These are phyloP conservation scores for Gobionotothen gibberifrons DNA, from an alignment of 2,797 vertebrate species.

Conservation along the genomic window DNA sequence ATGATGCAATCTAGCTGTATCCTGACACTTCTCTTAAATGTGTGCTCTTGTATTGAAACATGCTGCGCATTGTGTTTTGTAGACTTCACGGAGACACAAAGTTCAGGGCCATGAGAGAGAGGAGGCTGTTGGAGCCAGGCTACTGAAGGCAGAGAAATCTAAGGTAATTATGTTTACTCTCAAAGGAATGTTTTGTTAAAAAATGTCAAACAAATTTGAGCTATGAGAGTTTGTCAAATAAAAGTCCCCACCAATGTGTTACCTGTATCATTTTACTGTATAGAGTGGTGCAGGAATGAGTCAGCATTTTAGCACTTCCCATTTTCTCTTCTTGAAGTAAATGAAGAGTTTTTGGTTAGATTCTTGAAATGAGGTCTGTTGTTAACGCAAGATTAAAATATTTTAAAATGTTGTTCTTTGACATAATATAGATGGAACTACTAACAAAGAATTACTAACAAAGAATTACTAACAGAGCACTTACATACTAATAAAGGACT, in stretches of 20 bases:
- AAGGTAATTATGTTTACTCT: slow-evolving; percentile 78
- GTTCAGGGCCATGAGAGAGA: slow-evolving; percentile 80
- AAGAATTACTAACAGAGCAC: too few species aligned
- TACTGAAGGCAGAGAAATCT: slow-evolving; percentile 87
- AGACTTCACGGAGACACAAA: slow-evolving; percentile 87
- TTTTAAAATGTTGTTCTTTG: too few species aligned
- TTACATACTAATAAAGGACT: too few species aligned
- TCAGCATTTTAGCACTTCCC: too few species aligned
- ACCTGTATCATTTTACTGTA: background rate
- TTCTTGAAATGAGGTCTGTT: too few species aligned
- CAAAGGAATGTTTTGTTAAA: background rate
- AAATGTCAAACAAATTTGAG: background rate
- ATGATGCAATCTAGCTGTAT: slow-evolving; percentile 48
- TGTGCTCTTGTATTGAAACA: slow-evolving; percentile 3
- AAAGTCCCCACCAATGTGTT: background rate
- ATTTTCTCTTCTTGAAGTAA: too few species aligned
- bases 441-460: too few species aligned
- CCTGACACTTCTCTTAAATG: slow-evolving; percentile 12
- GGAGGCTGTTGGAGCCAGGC: slow-evolving; percentile 80
- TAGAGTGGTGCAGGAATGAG: too few species aligned
- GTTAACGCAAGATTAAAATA: too few species aligned
- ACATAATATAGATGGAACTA: too few species aligned
- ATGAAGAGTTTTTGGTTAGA: too few species aligned
- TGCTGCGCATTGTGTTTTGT: slow-evolving; percentile 30
- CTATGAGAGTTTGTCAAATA: background rate